Conservation (phyloP, 2,113 vertebrate species). For the Vimba vimba region DNA sequence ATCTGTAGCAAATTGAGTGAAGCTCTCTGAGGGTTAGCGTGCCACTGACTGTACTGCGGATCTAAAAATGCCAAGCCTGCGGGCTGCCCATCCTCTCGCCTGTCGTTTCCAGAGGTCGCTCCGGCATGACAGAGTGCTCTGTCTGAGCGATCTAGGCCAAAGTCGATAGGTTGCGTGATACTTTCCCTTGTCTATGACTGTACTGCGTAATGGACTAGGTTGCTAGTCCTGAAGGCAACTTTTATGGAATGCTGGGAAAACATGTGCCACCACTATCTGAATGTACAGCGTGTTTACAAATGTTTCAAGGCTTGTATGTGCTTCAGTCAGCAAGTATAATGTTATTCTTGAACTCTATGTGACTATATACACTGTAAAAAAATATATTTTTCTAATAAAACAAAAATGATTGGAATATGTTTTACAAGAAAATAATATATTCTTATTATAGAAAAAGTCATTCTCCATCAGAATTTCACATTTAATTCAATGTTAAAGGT, state of each 20-base stretch:
- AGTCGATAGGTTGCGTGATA: neutral
- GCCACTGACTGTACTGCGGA: neutral
- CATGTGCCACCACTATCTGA: neutral
- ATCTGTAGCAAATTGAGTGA: constrained; percentile 39
- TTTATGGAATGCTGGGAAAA: neutral
- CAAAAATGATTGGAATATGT: too few species aligned
- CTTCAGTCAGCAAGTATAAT: neutral
- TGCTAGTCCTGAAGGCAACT: constrained; percentile 19
- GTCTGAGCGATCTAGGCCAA: constrained; percentile 3
- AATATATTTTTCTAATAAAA: too few species aligned
- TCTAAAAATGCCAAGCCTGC: constrained; percentile 27
- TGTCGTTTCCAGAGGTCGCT: constrained; percentile 15
- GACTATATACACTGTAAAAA: too few species aligned
- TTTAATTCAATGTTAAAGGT: neutral
- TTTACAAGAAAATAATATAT: too few species aligned
- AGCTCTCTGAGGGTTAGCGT: constrained; percentile 36
- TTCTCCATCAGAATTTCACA: neutral
- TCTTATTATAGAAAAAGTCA: neutral
- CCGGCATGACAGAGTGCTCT: neutral
- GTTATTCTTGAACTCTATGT: neutral
- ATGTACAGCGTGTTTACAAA: neutral
- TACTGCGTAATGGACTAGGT: neutral
- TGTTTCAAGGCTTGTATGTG: constrained; percentile 11
- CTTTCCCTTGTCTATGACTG: neutral
- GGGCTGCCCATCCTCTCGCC: neutral